These are phyloP conservation scores for Anolis apletophallus DNA, from an alignment of 2,797 vertebrate species.

Conservation along the genomic window DNA sequence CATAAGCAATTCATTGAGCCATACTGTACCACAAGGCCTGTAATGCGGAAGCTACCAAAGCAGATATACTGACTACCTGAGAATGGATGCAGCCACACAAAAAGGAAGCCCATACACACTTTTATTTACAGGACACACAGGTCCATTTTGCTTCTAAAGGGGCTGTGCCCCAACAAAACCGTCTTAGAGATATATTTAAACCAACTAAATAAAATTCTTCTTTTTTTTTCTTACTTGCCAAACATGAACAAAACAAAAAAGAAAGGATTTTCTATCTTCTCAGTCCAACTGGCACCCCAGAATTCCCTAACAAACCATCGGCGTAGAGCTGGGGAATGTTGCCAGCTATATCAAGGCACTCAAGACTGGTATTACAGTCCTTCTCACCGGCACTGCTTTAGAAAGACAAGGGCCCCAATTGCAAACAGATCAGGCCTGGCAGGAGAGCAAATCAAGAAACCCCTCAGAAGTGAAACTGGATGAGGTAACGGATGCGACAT, in stretches of 20 bases:
- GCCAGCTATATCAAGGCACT: neutral
- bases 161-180: neutral
- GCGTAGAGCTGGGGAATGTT: neutral
- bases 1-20: neutral
- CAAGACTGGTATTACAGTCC: neutral
- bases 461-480: slow-evolving; percentile 84
- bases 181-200: neutral
- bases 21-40: too few species aligned
- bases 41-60: neutral
- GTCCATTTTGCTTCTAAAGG: neutral
- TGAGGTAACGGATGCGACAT: slow-evolving; percentile 87
- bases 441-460: neutral
- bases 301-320: too few species aligned
- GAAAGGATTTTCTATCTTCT: too few species aligned
- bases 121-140: slow-evolving; percentile 14
- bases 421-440: neutral
- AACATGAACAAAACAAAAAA: neutral
- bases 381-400: neutral
- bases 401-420: neutral
- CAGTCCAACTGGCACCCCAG: too few species aligned
- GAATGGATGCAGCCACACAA: neutral
- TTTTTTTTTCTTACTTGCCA: neutral
- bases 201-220: neutral
- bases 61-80: neutral
- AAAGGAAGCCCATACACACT: neutral